Base-by-base conservation (phyloP, 2,888 invertebrate species). In the Mechanitis messenoides region DNA sequence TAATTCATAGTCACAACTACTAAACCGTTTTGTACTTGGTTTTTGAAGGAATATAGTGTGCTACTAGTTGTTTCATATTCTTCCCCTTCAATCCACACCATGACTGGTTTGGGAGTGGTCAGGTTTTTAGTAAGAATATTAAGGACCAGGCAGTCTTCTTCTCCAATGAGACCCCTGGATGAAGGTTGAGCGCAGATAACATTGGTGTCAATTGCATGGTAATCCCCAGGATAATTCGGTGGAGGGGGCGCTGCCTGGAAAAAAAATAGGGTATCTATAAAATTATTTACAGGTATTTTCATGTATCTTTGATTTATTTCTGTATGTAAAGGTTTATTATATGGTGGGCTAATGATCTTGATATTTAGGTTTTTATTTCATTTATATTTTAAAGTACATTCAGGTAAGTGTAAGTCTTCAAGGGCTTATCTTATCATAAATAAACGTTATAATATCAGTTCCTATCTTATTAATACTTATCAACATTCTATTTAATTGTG, bases 1-100 rank as follows among this genome's bases (percentile, higher is more conserved):
- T 94, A 95, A 75, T 93, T 94, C 57, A 94, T 84, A 3, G 92
- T 91, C 1, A 89, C 83, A 1, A 95, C 92, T 0, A 95, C 92
- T 5, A 94, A 82, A n/a, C 93, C 83, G 56, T 92, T 92, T 45
- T 92, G 88, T 0, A 94, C 92, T 9, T 95, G 80, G 75, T 92
- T 93, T 72, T 92, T 90, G 31, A 92, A 90, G 0, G 84, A 79
- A 33, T 73, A 72, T n/a, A 77, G 68, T 33, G 74, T 75, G 0
- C 71, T 71, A 28, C 72, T 68, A 0, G 78, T 71, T 3, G 70
- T 66, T 4, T 75, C 72, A 64, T 83, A 87, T 45, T 85, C 84
- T 68, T 87, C 81, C 5, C 86, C 81, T 59, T 83, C 79, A 1
- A 90, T 75, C 82, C 83, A 86, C 2, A 90, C 85, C 7, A 89